Base-by-base conservation (phyloP, 2,888 invertebrate species). In the Adelognathus sp. region DNA sequence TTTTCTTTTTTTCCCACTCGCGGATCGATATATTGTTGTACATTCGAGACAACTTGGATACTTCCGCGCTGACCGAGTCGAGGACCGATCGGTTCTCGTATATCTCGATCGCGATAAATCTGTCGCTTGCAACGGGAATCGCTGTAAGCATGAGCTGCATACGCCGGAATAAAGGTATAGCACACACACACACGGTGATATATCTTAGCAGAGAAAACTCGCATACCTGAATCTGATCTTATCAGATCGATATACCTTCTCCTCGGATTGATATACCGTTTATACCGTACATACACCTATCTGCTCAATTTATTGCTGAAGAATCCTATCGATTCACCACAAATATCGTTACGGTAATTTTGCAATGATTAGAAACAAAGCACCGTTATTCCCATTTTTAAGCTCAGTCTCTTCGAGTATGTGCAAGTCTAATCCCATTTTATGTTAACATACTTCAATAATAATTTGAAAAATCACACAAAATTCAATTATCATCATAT, bases 41-140 rank as follows among this genome's bases (percentile, higher is more conserved):
- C 36, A 46, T 70, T 58, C 31, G 63, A 70, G 46, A 76, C 14
- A 9, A 33, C 58, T 74, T 44, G 24, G 69, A 76, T 58, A 72
- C 72, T 77, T 77, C 66, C 72, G 77, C 29, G 50, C 36, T 76
- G 61, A 72, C 63, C 73, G 33, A 52, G n/a, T n/a, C 16, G 41
- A 72, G 36, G 18, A 52, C 11, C 41, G 52, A 61, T 52, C 60
- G 39, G 41, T 50, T 61, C 63, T 60, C 67, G 39, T 69, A 58
- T 73, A 63, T 78, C 73, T 64, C 71, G 71, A 76, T 76, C 76
- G 14, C 64, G 70, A 76, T 76, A 76, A 76, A 76, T 76, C 71
- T 71, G 76, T 60, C 76, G 64, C 14, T 24, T 50, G 64, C 39
- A 71, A 33, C 36, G 24, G n/a, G 50, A 71, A 71, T 76, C 63